These are phyloP conservation scores for Notolabrus celidotus DNA, from an alignment of 2,797 vertebrate species.

Conservation along the genomic window DNA sequence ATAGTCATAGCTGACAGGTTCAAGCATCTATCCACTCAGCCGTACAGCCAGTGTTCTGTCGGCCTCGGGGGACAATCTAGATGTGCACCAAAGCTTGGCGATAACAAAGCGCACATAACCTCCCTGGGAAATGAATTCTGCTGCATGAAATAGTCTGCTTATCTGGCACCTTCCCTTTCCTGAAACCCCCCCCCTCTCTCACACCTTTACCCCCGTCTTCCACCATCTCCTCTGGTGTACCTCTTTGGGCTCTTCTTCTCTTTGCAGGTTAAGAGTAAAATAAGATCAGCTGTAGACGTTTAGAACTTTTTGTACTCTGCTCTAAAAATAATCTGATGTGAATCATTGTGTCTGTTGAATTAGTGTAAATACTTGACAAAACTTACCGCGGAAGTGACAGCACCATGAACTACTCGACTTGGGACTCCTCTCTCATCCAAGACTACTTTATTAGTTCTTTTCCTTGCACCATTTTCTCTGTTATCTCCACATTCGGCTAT, in stretches of 20 bases:
- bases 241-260: slow-evolving; percentile 36
- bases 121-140: slow-evolving; percentile 82
- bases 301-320: slow-evolving; percentile 11
- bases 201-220: not conserved
- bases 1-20: slow-evolving; percentile 81
- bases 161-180: slow-evolving; percentile 67
- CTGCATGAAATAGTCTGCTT: slow-evolving; percentile 81
- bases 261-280: slow-evolving; percentile 30
- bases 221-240: slow-evolving; percentile 33
- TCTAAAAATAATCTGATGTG: slow-evolving; percentile 20
- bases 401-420: slow-evolving; percentile 16
- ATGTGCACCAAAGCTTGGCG: slow-evolving; percentile 83
- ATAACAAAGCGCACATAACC: slow-evolving; percentile 80
- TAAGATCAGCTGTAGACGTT: slow-evolving; percentile 20
- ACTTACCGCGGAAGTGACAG: slow-evolving; percentile 58
- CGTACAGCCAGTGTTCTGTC: slow-evolving; percentile 77
- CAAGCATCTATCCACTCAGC: slow-evolving; percentile 82
- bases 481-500: slow-evolving; percentile 32
- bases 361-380: slow-evolving; percentile 44
- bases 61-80: slow-evolving; percentile 82
- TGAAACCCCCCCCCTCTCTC: slow-evolving; percentile 2
- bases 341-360: slow-evolving; percentile 15
- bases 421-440: slow-evolving; percentile 4
- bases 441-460: slow-evolving; percentile 51
- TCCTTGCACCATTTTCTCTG: slow-evolving; percentile 59